Base-by-base conservation (phyloP, 2,888 invertebrate species). In the Leucozona laternaria region DNA sequence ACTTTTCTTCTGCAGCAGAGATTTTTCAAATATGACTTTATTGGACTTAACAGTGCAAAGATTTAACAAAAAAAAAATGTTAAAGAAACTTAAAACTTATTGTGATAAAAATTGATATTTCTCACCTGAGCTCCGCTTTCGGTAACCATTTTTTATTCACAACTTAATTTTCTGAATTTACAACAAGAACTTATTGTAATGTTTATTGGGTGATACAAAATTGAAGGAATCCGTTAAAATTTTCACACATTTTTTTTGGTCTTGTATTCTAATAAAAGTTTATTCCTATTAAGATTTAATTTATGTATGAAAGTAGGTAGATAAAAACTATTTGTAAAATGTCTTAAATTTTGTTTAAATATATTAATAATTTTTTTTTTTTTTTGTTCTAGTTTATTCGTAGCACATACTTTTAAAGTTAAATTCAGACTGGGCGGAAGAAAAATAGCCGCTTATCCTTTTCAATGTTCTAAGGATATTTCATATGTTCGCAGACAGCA, bases 71-170 rank as follows among this genome's bases (percentile, higher is more conserved):
- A 57, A 55, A 28, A 3, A 48, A 66, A 22, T 7, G 4, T 28
- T 28, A 53, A 25, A 13, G 0, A 50, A 70, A 17, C 6, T n/a
- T 45, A 17, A 55, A 55, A 40, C n/a, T 45, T 40, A 37, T 17
- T 28, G 22, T 15, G 8, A 34, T 53, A 48, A n/a, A n/a, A n/a
- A 76, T 60, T 10, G 28, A 15, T 62, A 37, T 75, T 50, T 45
- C 68, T 89, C 93, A 93, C 93, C 93, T 93, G 93, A 83, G 91
- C 90, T 91, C 93, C 93, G 89, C 92, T 93, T 90, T 93, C 93
- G 75, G 93, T 93, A 86, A 93, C 93, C 93, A 93, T 93, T 90
- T 91, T 91, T 57, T 91, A 55, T 22, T 40, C 17, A 43, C 40
- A 28, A 71, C 22, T 66, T 45, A 20, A 43, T 71, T 71, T 71